Conservation (phyloP, 2,113 vertebrate genomes). For the Dipodomys spectabilis region DNA sequence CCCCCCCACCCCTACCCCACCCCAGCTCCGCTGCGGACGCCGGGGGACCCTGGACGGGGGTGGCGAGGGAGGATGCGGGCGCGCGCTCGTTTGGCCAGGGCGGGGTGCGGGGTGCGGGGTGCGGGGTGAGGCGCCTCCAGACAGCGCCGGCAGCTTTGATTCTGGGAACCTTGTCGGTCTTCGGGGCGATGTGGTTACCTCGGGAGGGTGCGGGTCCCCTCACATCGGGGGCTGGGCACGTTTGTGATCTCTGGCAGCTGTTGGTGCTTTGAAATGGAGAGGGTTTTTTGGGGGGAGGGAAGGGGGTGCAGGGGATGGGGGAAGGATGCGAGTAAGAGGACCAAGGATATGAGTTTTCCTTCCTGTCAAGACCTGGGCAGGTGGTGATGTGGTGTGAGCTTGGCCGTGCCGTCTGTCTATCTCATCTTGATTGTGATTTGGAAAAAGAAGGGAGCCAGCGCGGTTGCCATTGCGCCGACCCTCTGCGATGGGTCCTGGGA, state of each 20-base stretch:
- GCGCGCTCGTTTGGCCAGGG: neutral
- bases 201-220: slow-evolving; percentile 56
- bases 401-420: neutral
- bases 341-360: neutral
- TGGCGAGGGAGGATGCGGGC: neutral
- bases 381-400: neutral
- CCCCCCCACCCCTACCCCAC: neutral
- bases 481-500: neutral
- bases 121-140: neutral
- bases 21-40: neutral
- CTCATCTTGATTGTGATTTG: neutral
- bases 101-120: neutral
- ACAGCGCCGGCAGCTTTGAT: neutral
- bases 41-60: too few species aligned
- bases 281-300: too few species aligned
- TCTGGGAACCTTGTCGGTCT: neutral
- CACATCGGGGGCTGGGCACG: neutral
- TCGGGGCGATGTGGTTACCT: neutral
- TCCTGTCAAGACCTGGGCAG: neutral
- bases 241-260: neutral
- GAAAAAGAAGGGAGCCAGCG: neutral
- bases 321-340: too few species aligned
- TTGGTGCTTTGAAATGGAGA: too few species aligned
- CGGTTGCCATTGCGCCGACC: neutral
- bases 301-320: too few species aligned